Conservation (phyloP, 1,140 invertebrate species). For the Macrocentrus cingulum region DNA sequence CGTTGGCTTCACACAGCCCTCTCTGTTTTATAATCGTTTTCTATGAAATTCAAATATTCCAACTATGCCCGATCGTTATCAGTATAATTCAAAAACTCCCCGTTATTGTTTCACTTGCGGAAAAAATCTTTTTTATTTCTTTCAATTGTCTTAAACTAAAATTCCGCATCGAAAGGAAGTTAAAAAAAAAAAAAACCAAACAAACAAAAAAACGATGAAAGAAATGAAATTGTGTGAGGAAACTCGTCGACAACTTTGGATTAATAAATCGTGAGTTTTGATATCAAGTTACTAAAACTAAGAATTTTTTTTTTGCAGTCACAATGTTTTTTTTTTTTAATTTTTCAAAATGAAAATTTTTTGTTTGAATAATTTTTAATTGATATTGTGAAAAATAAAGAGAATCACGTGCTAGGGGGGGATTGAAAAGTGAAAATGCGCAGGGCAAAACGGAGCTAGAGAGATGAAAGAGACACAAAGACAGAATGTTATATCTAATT, state of each 20-base stretch:
- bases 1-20: conserved; percentile 45
- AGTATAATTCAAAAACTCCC: conserved; percentile 17
- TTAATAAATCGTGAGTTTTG: conserved; percentile 9
- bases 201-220: no score
- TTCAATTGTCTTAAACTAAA: no score
- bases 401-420: conserved; percentile 27
- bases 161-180: neutral
- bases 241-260: conserved; percentile 17
- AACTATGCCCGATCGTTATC: conserved; percentile 45
- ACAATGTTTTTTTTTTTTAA: neutral
- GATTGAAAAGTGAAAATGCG: conserved; percentile 35
- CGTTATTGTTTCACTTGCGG: neutral
- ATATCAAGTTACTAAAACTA: neutral
- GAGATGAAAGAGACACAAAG: neutral
- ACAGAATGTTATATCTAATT: no score
- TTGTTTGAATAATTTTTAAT: neutral
- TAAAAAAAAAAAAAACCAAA: neutral
- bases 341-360: neutral
- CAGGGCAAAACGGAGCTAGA: neutral
- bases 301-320: neutral
- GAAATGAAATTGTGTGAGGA: conserved; percentile 14
- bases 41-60: conserved; percentile 13
- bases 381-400: conserved; percentile 23
- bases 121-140: no score
- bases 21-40: conserved; percentile 21